phyloP scores from a whole-genome alignment of 64 coral and sea anemone species.

The Porites lutea region DNA sequence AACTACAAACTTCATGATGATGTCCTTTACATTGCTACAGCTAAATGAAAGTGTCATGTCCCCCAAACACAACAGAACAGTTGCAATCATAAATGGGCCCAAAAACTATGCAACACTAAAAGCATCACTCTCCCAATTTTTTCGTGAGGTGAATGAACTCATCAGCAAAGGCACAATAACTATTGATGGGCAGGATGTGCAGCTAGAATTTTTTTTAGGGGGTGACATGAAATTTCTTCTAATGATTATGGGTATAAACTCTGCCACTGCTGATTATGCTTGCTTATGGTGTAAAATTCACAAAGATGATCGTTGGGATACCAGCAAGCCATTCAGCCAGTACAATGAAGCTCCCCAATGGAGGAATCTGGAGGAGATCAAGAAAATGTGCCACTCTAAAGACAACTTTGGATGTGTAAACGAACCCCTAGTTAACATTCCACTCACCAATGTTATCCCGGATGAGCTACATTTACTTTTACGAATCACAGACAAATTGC shows the following conservation, averaged over 20 bases:
- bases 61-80: conserved; percentile 20
- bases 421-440: conserved; percentile 32
- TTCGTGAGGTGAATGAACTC: conserved; percentile 54
- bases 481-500: conserved; percentile 48
- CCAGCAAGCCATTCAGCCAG: not conserved
- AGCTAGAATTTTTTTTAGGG: conserved; percentile 51
- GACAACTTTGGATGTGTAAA: conserved; percentile 28
- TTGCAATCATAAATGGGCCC: conserved; percentile 52
- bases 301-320: conserved; percentile 56
- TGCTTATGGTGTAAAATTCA: conserved; percentile 59
- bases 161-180: conserved; percentile 12
- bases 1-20: conserved; percentile 62
- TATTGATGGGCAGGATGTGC: conserved; percentile 19
- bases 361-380: conserved; percentile 9
- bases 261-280: conserved; percentile 31
- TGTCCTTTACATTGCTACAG: conserved; percentile 48
- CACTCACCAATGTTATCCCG: conserved; percentile 27
- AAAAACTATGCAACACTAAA: conserved; percentile 44
- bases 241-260: conserved; percentile 48
- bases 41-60: conserved; percentile 39
- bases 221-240: conserved; percentile 50
- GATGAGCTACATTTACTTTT: conserved; percentile 65
- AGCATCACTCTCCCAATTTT: conserved; percentile 15
- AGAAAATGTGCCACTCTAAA: not conserved
- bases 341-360: not conserved